Evolutionary conservation across 2,113 vertebrate genomes (phyloP).

Genomic region (Microcebus griseorufus): DNA sequence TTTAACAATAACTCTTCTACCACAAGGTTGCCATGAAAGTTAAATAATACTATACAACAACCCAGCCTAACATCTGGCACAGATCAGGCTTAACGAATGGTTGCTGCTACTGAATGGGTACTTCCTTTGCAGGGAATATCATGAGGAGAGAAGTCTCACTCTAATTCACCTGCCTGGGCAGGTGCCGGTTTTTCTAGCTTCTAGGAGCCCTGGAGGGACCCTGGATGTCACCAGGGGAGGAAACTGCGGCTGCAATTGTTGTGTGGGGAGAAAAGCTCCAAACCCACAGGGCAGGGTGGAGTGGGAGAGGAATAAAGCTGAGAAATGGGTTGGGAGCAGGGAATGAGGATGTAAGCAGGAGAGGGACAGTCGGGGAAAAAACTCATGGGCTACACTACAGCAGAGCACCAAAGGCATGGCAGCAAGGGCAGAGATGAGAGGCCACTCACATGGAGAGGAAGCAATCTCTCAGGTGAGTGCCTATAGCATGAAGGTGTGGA

Average conservation of each 20-base stretch:
- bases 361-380: background rate
- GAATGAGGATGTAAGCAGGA: background rate
- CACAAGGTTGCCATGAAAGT: background rate
- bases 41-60: background rate
- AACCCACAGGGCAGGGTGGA: background rate
- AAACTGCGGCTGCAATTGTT: background rate
- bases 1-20: background rate
- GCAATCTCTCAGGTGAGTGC: background rate
- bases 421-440: rapidly evolving
- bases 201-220: background rate
- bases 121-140: background rate
- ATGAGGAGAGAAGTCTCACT: background rate
- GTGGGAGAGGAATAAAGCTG: background rate
- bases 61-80: background rate
- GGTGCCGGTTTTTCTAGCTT: background rate
- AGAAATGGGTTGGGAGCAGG: background rate
- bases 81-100: background rate
- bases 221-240: background rate
- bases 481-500: rapidly evolving
- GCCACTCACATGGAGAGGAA: background rate
- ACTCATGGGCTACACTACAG: background rate
- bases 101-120: background rate
- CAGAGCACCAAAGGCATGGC: background rate
- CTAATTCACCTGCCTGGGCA: background rate
- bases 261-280: background rate